phyloP scores from a whole-genome alignment of 1,140 invertebrate genomes.

The Camponotus pennsylvanicus region DNA sequence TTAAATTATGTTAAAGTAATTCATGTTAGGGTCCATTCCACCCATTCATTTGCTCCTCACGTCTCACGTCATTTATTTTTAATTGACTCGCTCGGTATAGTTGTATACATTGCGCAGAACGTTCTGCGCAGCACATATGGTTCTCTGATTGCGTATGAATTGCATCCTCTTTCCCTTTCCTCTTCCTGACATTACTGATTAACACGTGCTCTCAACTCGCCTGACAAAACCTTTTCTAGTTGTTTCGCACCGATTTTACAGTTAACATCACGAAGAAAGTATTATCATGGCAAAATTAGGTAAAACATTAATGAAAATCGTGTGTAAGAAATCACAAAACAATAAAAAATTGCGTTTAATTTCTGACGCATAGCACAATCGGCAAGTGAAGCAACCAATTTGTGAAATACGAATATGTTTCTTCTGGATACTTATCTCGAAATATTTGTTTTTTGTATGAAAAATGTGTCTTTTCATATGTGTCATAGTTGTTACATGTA shows the following conservation, averaged over 20 bases:
- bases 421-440: neutral
- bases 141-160: no score
- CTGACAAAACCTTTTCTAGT: neutral
- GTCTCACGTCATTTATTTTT: neutral
- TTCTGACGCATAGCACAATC: neutral
- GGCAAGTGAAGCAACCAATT: neutral
- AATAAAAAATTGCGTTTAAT: neutral
- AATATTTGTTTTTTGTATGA: neutral
- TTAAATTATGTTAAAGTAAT: neutral
- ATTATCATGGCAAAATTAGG: conserved; percentile 41
- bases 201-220: conserved; percentile 39
- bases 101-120: neutral
- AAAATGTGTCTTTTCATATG: neutral
- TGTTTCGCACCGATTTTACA: neutral
- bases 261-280: neutral
- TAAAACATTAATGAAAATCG: conserved; percentile 37
- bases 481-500: neutral
- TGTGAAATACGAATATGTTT: neutral
- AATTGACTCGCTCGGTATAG: neutral
- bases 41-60: neutral
- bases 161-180: no score
- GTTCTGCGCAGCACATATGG: no score
- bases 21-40: neutral
- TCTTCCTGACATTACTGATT: no score
- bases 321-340: neutral